Percentiles rank a stretch among this genome's conserved stretches.
phyloP scores from a whole-genome alignment of 1,140 invertebrate species.

The Micrasema longulum region DNA sequence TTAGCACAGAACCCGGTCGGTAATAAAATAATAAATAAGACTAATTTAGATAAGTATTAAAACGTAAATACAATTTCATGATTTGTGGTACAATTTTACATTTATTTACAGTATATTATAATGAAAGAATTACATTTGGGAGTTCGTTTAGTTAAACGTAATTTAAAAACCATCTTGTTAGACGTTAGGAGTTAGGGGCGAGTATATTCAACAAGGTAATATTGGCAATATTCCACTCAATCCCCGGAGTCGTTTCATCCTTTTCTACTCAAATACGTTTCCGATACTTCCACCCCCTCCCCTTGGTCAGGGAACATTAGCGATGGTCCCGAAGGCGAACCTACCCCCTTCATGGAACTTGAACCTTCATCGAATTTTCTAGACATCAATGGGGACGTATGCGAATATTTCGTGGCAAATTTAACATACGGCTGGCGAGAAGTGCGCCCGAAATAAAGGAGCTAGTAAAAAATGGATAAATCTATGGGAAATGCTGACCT shows the following conservation, averaged over 20 bases:
- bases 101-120: background rate
- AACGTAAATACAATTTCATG: background rate
- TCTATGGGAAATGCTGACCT: slow-evolving; percentile 26
- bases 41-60: background rate
- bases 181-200: background rate
- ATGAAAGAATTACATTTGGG: background rate
- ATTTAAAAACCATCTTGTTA: slow-evolving; percentile 12
- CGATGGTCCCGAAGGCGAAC: slow-evolving; percentile 3
- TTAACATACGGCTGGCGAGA: slow-evolving; percentile 38
- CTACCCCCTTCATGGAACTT: slow-evolving; percentile 1
- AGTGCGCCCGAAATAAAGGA: slow-evolving; percentile 16
- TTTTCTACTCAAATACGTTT: background rate
- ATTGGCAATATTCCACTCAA: background rate
- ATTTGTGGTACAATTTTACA: background rate
- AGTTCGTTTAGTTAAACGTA: slow-evolving; percentile 13
- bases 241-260: background rate
- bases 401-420: slow-evolving; percentile 51
- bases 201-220: slow-evolving; percentile 6
- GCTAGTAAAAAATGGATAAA: slow-evolving; percentile 33
- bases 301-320: slow-evolving; percentile 14
- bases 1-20: background rate
- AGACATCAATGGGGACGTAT: slow-evolving; percentile 34
- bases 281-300: slow-evolving; percentile 1
- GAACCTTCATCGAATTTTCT: slow-evolving; percentile 29
- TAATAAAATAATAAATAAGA: background rate